These are phyloP conservation scores for Heliopora coerulea DNA, from an alignment of 92 coral and sea anemone species.

Conservation along the genomic window DNA sequence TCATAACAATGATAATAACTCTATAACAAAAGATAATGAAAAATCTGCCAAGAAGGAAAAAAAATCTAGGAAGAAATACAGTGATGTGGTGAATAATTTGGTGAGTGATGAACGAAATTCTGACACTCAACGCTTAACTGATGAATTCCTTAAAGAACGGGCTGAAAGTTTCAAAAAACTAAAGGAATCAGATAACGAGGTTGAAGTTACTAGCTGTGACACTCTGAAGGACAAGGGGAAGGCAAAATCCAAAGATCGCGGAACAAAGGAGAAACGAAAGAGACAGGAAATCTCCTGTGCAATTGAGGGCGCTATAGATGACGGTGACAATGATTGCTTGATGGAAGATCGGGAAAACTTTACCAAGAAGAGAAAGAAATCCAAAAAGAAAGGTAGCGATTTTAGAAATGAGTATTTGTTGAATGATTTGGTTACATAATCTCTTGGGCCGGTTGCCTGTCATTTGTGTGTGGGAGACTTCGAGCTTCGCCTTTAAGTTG, in stretches of 20 bases:
- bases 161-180: too few relatives aligned
- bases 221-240: not conserved
- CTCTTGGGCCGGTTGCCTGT: too few relatives aligned
- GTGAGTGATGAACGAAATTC: too few relatives aligned
- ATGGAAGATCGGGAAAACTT: not conserved
- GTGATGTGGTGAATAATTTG: too few relatives aligned
- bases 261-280: conserved; percentile 2
- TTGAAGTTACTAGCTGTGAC: too few relatives aligned
- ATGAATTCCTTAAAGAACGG: too few relatives aligned
- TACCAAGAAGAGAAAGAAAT: not conserved
- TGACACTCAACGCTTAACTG: too few relatives aligned
- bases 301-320: not conserved
- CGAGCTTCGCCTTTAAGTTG: too few relatives aligned
- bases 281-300: not conserved
- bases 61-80: not conserved
- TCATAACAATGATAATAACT: not conserved
- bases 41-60: not conserved
- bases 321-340: not conserved
- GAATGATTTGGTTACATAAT: too few relatives aligned
- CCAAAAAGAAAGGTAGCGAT: not conserved
- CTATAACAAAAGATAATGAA: not conserved
- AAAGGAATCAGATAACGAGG: too few relatives aligned
- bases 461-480: too few relatives aligned
- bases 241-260: not conserved
- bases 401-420: too few relatives aligned